Evolutionary conservation across 1,140 invertebrate genomes (phyloP).

Genomic region (Chymomyza costata): DNA sequence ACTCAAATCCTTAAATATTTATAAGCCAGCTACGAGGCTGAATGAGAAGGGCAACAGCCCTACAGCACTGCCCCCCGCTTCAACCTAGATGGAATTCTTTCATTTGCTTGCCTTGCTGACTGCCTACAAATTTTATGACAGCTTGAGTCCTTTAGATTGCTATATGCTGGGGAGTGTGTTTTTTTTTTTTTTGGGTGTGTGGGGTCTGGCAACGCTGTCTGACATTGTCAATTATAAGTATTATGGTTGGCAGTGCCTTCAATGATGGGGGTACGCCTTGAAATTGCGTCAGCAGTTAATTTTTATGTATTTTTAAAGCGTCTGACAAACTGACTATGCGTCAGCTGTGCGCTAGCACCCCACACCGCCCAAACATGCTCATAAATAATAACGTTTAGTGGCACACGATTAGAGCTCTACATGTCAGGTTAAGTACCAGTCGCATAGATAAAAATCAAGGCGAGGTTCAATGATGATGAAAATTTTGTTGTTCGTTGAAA

Average conservation of each 20-base stretch:
- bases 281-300: conserved; percentile 65
- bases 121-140: conserved; percentile 47
- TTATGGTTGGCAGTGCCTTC: conserved; percentile 46
- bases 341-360: no score
- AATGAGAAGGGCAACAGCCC: conserved; percentile 7
- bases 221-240: conserved; percentile 43
- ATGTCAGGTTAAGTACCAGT: conserved; percentile 17
- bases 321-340: conserved; percentile 3
- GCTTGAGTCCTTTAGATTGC: background rate
- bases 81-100: no score
- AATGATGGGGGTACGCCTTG: no score
- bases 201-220: conserved; percentile 10
- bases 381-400: conserved; percentile 30
- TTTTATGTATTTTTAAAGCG: conserved; percentile 68
- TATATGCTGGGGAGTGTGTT: conserved; percentile 8
- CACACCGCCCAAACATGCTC: conserved; percentile 8
- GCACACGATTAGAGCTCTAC: no score
- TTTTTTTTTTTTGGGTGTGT: no score
- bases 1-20: conserved; percentile 53
- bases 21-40: conserved; percentile 45
- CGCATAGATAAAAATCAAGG: conserved; percentile 48
- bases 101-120: no score
- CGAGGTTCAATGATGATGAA: conserved; percentile 24
- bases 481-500: conserved; percentile 26
- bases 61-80: no score